These are phyloP conservation scores for Criorhina ranunculi DNA, from an alignment of 2,888 invertebrate genomes.

Conservation along the genomic window DNA sequence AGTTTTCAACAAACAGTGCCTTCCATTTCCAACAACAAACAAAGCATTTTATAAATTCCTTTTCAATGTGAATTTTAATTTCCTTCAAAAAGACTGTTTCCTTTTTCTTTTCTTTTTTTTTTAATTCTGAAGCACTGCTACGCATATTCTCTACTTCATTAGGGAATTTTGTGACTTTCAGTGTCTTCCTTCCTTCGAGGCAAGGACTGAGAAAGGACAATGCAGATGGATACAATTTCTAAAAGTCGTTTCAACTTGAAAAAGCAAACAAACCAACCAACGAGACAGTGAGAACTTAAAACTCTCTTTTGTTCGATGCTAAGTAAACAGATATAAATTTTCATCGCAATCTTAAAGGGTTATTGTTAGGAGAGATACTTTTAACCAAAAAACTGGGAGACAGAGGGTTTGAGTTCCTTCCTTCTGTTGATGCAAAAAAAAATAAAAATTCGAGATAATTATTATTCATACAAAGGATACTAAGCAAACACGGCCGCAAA, in stretches of 20 bases:
- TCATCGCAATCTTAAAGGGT: slow-evolving; percentile 9
- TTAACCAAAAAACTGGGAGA: neutral
- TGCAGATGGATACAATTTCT: slow-evolving; percentile 21
- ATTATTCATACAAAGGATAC: slow-evolving; percentile 24
- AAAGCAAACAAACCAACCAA: slow-evolving; percentile 16
- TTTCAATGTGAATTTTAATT: slow-evolving; percentile 21
- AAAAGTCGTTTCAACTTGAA: slow-evolving; percentile 20
- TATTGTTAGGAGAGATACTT: neutral
- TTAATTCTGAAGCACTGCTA: slow-evolving; percentile 21
- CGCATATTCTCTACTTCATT: slow-evolving; percentile 54
- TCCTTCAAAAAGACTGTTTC: neutral
- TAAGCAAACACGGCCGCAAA: slow-evolving; percentile 16
- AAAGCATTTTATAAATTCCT: slow-evolving; percentile 16
- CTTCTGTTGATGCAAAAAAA: neutral
- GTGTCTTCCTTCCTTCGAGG: neutral
- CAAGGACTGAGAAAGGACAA: neutral
- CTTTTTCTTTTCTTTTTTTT: neutral
- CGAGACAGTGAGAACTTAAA: slow-evolving; percentile 6
- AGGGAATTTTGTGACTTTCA: slow-evolving; percentile 22
- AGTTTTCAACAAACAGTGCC: neutral
- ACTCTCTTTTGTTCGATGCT: slow-evolving; percentile 45
- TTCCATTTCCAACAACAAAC: slow-evolving; percentile 5
- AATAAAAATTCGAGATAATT: neutral
- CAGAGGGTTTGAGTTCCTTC: neutral
- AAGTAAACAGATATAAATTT: slow-evolving; percentile 23